A percentile compares a stretch with the other conserved stretches of the same genome.
Evolutionary conservation across 2,113 vertebrate species (phyloP).

Genomic region (Aramus guarauna): DNA sequence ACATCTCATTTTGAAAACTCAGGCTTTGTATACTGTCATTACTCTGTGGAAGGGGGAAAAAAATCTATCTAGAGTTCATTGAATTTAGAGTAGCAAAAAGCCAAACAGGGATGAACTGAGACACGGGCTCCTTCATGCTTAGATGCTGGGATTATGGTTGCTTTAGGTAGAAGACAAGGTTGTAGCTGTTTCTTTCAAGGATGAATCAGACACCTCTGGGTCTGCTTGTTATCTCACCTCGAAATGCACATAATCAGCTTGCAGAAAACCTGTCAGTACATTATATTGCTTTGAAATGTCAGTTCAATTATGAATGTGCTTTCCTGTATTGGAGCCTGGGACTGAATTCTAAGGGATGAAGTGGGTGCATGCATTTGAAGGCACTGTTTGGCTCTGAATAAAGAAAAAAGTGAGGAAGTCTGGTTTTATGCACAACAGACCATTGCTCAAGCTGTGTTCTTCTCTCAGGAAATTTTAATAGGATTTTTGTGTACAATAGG

Average conservation of each 20-base stretch:
- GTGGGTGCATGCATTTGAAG: neutral
- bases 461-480: slow-evolving; percentile 30
- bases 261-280: neutral
- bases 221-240: neutral
- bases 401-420: neutral
- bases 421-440: neutral
- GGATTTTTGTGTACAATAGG: slow-evolving; percentile 41
- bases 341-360: neutral
- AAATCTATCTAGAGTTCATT: neutral
- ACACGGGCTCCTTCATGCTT: neutral
- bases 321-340: neutral
- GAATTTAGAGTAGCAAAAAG: neutral
- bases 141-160: neutral
- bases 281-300: neutral
- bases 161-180: neutral
- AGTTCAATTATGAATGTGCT: neutral
- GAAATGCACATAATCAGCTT: neutral
- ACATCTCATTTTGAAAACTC: neutral
- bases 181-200: neutral
- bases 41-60: neutral
- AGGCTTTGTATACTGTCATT: neutral
- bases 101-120: neutral
- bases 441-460: neutral
- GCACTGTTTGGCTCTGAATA: neutral
- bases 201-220: neutral